Evolutionary conservation across 1,140 invertebrate genomes (phyloP), one percentile per base, ranked within the genome.

Genomic region (Macrobrachium nipponense): DNA sequence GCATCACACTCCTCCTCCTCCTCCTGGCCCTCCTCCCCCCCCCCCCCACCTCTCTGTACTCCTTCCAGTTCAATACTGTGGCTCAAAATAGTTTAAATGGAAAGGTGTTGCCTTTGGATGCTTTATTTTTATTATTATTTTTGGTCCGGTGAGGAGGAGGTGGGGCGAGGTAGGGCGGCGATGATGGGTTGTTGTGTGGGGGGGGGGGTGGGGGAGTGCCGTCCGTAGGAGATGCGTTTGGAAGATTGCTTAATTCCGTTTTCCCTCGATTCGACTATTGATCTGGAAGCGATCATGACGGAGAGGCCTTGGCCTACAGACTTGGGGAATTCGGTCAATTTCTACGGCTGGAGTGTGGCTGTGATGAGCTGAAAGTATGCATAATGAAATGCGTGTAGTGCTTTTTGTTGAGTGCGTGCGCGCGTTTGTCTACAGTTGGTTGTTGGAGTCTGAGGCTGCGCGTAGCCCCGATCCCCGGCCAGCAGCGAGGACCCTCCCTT

Each of bases 361-460:
- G 15, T 17, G 20, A 79, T 59, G 17, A 62, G 18, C 12, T 20
- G n/a, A 36, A 51, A 51, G 51, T 51, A 51, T 51, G 51, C 51
- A 51, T 51, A 51, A 51, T 51, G 51, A 51, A 51, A 51, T 51
- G 51, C 51, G 51, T 27, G 18, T 59, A n/a, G 78, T 43, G 78
- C 17, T 62, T 27, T 23, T 43, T 5, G 3, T 15, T 43, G 78
- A 7, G 17, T 58, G 23, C 15, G 77, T 18, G 23, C 60, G 36
- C 15, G 43, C 43, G 78, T 18, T 15, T 14, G 78, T 59, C 78
- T 11, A 20, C 17, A 72, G n/a, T 12, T 36, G 59, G 18, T n/a
- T n/a, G 80, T 58, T 20, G 86, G 79, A 51, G 86, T 75, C 86
- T 80, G 17, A 62, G 84, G 77, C 77, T 59, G 64, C 44, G 76